Evolutionary conservation across 2,113 vertebrate species (phyloP).

Genomic region (Peucedramus taeniatus): DNA sequence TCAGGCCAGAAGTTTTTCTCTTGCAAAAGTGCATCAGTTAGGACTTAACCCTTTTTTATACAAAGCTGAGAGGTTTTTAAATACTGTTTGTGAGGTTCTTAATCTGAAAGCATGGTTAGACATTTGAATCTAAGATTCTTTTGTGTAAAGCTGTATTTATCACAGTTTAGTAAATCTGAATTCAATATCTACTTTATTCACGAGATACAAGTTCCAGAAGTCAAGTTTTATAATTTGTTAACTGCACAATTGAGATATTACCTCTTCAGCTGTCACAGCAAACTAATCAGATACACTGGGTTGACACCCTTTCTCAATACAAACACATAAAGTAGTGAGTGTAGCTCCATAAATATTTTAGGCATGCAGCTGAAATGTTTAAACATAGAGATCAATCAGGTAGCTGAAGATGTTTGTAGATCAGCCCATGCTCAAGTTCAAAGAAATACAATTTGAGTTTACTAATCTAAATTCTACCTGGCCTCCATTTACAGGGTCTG

Average conservation of each 20-base stretch:
- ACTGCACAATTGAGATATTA: background rate
- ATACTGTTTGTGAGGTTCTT: background rate
- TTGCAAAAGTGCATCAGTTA: background rate
- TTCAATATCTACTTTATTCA: slow-evolving; percentile 8
- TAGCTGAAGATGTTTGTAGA: background rate
- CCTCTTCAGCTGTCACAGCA: slow-evolving; percentile 13
- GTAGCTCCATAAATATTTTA: slow-evolving; percentile 20
- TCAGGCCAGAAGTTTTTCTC: background rate
- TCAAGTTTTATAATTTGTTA: slow-evolving; percentile 17
- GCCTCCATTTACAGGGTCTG: background rate
- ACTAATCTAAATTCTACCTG: background rate
- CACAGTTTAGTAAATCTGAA: background rate
- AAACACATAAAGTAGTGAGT: background rate
- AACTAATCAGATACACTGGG: background rate
- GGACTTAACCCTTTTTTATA: background rate
- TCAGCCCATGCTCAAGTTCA: background rate
- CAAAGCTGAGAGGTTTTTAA: background rate
- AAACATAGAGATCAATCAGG: background rate
- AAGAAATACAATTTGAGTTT: background rate
- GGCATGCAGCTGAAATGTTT: slow-evolving; percentile 5
- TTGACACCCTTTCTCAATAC: background rate
- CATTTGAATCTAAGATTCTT: background rate
- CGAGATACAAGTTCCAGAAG: background rate
- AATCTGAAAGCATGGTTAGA: background rate
- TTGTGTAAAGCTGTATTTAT: background rate